phyloP scores from a whole-genome alignment of 2,113 vertebrate genomes.

The Oncorhynchus keta region DNA sequence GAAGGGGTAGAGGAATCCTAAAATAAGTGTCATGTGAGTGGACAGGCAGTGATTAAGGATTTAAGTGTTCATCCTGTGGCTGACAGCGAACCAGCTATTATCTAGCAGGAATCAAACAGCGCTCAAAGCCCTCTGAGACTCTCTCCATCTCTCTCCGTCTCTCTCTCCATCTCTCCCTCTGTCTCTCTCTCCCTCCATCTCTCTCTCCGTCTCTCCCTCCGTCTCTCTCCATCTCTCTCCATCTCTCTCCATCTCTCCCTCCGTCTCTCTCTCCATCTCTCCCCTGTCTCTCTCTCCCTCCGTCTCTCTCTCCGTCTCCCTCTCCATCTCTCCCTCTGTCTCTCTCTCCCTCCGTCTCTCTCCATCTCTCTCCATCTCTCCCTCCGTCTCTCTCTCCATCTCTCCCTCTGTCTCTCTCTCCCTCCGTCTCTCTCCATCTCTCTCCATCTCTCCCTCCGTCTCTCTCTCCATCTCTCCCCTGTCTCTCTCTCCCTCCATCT shows the following conservation, averaged over 20 bases:
- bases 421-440: conserved; percentile 15
- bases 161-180: background rate
- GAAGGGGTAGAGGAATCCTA: conserved; percentile 75
- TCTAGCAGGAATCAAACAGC: conserved; percentile 99
- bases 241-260: conserved; percentile 60
- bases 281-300: conserved; percentile 52
- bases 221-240: conserved; percentile 23
- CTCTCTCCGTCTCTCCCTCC: conserved; percentile 61
- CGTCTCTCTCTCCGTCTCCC: background rate
- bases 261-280: conserved; percentile 60
- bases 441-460: no score
- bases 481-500: conserved; percentile 9
- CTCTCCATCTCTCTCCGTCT: conserved; percentile 47
- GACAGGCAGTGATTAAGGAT: conserved; percentile 99
- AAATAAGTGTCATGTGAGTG: conserved; percentile 90
- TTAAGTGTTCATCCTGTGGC: conserved; percentile 99
- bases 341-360: conserved; percentile 25
- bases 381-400: conserved; percentile 27
- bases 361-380: conserved; percentile 37
- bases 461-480: conserved; percentile 59
- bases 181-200: background rate
- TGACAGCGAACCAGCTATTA: conserved; percentile 99
- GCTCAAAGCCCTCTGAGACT: conserved; percentile 94
- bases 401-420: conserved; percentile 21
- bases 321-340: conserved; percentile 57